Percentiles rank a stretch among this genome's conserved stretches.
Conservation (phyloP, 2,113 vertebrate species). For the Microtus pennsylvanicus region DNA sequence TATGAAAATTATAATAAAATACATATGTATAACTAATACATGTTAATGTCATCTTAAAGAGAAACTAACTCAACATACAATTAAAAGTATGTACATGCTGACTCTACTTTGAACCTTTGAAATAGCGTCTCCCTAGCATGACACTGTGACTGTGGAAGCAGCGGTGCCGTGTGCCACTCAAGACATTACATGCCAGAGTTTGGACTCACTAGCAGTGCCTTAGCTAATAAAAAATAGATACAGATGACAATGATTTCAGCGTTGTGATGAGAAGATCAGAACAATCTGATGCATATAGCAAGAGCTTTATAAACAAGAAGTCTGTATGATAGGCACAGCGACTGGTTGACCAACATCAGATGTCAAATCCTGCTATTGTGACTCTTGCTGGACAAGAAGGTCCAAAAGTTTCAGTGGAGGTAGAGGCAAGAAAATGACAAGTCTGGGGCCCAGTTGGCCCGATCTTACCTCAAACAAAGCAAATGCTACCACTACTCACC, state of each 20-base stretch:
- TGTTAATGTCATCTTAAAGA: background rate
- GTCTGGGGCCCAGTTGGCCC: too few relatives aligned
- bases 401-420: background rate
- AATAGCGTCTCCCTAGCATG: background rate
- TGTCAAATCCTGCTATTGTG: background rate
- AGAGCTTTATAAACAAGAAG: background rate
- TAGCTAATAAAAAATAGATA: background rate
- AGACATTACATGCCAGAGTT: background rate
- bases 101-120: background rate
- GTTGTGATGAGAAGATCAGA: background rate
- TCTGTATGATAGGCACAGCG: background rate
- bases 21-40: too few relatives aligned
- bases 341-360: background rate
- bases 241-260: background rate
- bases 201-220: background rate
- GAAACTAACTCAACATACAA: background rate
- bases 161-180: background rate
- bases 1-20: background rate
- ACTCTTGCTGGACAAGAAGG: background rate
- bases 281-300: background rate
- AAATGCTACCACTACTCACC: too few relatives aligned
- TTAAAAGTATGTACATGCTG: background rate
- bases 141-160: background rate
- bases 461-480: background rate
- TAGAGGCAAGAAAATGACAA: background rate